Evolutionary conservation across 2,888 invertebrate genomes (phyloP).

Genomic region (Seira ritae): DNA sequence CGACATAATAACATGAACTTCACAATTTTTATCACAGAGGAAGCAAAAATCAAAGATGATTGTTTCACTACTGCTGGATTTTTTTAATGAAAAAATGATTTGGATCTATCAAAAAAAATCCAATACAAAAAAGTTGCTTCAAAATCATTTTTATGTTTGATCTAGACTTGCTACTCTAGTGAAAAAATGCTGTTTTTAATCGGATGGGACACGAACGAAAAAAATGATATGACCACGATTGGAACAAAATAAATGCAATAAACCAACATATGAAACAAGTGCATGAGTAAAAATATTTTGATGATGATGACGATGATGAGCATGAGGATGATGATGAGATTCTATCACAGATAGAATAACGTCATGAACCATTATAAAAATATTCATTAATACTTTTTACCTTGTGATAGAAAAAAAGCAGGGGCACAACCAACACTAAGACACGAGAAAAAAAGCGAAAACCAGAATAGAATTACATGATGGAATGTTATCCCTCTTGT

Average conservation of each 20-base stretch:
- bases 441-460: slow-evolving; percentile 47
- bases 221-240: slow-evolving; percentile 18
- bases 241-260: no score
- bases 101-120: no score
- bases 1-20: no score
- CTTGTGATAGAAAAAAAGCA: slow-evolving; percentile 9
- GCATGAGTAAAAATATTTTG: no score
- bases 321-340: slow-evolving; percentile 18
- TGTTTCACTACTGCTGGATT: no score
- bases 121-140: no score
- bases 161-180: no score
- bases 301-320: background rate
- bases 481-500: slow-evolving; percentile 32
- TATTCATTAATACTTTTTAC: slow-evolving; percentile 54
- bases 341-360: background rate
- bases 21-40: no score
- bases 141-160: no score
- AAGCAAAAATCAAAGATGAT: no score
- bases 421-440: background rate
- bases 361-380: slow-evolving; percentile 42
- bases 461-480: slow-evolving; percentile 48
- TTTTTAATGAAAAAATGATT: no score
- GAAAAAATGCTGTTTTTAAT: slow-evolving; percentile 27
- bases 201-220: slow-evolving; percentile 49
- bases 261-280: no score